Percentiles rank a stretch among this genome's conserved stretches.
Evolutionary conservation across 2,797 vertebrate genomes (phyloP).

Genomic region (Fratercula arctica): DNA sequence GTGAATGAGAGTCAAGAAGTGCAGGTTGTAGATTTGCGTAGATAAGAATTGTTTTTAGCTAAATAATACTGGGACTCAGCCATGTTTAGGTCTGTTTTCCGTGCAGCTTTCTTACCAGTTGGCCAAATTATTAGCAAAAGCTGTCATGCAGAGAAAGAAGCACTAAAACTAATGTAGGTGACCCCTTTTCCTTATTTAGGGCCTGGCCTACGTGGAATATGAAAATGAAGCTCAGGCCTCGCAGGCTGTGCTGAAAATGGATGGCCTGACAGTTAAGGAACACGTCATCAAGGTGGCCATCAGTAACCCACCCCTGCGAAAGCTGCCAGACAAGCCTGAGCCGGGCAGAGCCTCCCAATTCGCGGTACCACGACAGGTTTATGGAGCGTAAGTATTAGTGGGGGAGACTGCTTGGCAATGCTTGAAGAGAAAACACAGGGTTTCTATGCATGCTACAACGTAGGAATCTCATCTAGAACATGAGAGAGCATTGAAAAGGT

Average conservation of each 20-base stretch:
- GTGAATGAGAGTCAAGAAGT: not conserved
- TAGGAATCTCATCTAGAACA: not conserved
- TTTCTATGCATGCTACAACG: fast-evolving
- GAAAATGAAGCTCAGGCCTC: constrained; percentile 89
- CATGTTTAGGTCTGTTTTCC: fast-evolving
- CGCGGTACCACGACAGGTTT: constrained; percentile 76
- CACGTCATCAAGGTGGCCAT: constrained; percentile 91
- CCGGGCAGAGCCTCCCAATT: constrained; percentile 52
- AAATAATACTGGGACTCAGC: not conserved
- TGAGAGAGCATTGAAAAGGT: not conserved
- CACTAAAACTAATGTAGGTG: fast-evolving
- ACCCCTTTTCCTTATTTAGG: constrained; percentile 70
- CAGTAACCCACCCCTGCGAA: constrained; percentile 92
- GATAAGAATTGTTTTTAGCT: not conserved
- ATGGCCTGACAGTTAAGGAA: constrained; percentile 83
- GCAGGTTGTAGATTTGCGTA: not conserved
- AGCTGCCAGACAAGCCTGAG: constrained; percentile 73
- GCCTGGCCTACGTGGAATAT: constrained; percentile 95
- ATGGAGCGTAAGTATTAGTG: constrained; percentile 86
- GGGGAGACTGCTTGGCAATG: not conserved
- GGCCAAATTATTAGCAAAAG: not conserved
- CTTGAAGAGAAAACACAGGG: fast-evolving
- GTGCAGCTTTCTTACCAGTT: fast-evolving
- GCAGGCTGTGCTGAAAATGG: constrained; percentile 92
- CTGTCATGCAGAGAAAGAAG: not conserved